Conservation (phyloP, 2,888 invertebrate genomes). For the Rhogogaster chlorosoma region DNA sequence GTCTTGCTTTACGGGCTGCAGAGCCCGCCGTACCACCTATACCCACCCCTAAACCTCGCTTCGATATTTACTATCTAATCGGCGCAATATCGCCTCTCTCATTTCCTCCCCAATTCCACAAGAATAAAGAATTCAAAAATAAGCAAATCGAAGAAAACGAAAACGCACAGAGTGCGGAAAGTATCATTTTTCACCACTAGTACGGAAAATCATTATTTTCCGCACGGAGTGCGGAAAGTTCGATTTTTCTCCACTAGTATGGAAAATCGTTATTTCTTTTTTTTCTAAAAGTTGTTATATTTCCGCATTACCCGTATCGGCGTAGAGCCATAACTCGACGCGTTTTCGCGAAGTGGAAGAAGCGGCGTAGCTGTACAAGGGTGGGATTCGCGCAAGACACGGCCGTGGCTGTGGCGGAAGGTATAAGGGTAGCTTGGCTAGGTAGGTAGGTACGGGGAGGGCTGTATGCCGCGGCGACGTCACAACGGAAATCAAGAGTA, state of each 20-base stretch:
- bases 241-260: too few species aligned
- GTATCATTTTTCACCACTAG: too few species aligned
- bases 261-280: too few species aligned
- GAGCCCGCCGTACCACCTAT: slow-evolving; percentile 66
- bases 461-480: slow-evolving; percentile 67
- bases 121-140: background rate
- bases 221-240: too few species aligned
- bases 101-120: background rate
- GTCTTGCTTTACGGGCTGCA: slow-evolving; percentile 76
- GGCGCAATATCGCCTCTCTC: slow-evolving; percentile 65
- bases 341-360: background rate
- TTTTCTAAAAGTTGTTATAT: too few species aligned
- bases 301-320: too few species aligned
- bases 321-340: background rate
- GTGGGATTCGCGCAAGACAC: background rate
- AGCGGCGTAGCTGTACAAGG: background rate
- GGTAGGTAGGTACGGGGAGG: background rate
- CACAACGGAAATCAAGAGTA: slow-evolving; percentile 83
- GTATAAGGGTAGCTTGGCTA: background rate
- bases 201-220: too few species aligned
- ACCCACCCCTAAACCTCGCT: slow-evolving; percentile 59
- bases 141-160: background rate
- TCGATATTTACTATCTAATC: slow-evolving; percentile 76
- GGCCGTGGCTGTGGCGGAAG: background rate
- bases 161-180: too few species aligned